Evolutionary conservation across 2,888 invertebrate genomes (phyloP), one percentile per base, ranked within the genome.

Genomic region (Idaea dimidiata): DNA sequence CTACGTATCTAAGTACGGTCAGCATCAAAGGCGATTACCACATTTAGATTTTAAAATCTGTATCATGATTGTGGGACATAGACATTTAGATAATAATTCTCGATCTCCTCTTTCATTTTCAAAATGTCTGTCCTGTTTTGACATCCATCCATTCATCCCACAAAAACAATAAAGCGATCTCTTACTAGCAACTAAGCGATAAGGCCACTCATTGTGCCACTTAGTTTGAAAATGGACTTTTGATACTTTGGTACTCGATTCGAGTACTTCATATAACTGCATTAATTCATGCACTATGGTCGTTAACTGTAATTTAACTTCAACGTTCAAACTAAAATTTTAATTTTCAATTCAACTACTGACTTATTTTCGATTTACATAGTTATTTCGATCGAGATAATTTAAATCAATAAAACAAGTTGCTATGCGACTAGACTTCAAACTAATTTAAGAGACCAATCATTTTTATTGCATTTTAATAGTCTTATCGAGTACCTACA

Each of bases 381-480:
- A 43, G 14, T 43, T 43, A 6, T 10, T 43, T 43, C 14, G 43
- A 43, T 43, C 8, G 43, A 8, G 43, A 43, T 43, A 43, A 43
- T 43, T 43, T 43, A 43, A 43, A 43, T 43, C 43, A 43, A 43
- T 43, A 43, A 43, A 43, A 43, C 43, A 43, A 43, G 43, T 43
- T 43, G 10, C 43, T 43, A 43, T 43, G 43, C 43, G 43, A 43
- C 43, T 43, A 14, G 43, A 43, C 43, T 62, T 67, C 58, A 66
- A 69, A 65, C 67, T 71, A 70, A 73, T 74, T 78, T 72, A 66
- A 76, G 72, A 66, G 64, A 67, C 69, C 75, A 75, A 78, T 79
- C 69, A 75, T 75, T 78, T 76, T 78, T 79, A 80, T 80, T 81
- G 73, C 76, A 75, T 77, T 79, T 78, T 77, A 80, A 81, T 81